Conservation (phyloP, 1,140 invertebrate genomes). For the Saccostrea glomerata region DNA sequence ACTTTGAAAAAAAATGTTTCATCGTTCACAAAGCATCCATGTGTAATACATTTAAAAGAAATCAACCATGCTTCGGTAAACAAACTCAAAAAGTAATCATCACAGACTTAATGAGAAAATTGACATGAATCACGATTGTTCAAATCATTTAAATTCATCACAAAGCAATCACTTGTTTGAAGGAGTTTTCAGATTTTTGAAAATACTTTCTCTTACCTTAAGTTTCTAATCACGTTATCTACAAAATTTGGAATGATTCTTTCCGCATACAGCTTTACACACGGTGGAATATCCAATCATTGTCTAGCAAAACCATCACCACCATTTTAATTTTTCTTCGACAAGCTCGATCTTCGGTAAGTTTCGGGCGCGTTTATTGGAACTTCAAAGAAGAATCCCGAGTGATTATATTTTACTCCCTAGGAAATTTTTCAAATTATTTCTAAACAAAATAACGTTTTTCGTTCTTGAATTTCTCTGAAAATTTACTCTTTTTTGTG, state of each 20-base stretch:
- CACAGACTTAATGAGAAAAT: not conserved
- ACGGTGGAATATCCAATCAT: conserved; percentile 28
- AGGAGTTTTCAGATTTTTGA: not conserved
- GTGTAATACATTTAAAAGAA: no score
- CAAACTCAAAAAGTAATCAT: not conserved
- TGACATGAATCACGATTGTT: not conserved
- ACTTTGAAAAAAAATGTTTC: no score
- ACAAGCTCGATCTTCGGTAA: conserved; percentile 29
- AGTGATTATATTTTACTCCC: not conserved
- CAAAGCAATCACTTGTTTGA: not conserved
- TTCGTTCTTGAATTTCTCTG: not conserved
- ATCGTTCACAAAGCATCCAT: no score
- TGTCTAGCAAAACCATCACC: not conserved
- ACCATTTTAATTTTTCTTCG: conserved; percentile 31
- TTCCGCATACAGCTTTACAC: not conserved
- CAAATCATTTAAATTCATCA: conserved; percentile 7
- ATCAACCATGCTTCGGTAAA: not conserved
- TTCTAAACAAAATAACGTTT: not conserved
- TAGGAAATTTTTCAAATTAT: not conserved
- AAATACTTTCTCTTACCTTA: not conserved
- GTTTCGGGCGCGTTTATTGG: conserved; percentile 36
- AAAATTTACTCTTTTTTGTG: not conserved
- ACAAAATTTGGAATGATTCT: not conserved
- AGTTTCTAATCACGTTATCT: not conserved
- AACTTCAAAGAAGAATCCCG: not conserved